Conservation (phyloP, 2,797 vertebrate genomes). For the Poeciliopsis turneri region DNA sequence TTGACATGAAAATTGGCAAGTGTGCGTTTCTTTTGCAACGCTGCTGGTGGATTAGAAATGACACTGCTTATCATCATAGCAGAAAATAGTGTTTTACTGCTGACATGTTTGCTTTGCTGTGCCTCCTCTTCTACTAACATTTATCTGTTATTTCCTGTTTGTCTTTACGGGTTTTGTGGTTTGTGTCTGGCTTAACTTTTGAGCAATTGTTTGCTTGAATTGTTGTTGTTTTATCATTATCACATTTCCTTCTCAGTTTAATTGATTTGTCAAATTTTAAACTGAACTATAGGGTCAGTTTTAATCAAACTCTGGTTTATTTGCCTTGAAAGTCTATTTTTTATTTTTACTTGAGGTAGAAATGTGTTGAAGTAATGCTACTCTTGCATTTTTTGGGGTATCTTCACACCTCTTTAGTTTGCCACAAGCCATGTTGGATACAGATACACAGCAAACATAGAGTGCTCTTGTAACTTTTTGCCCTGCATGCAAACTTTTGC, state of each 20-base stretch:
- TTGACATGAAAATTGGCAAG: conserved; percentile 5
- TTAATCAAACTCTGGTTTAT: too few species aligned
- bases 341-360: too few species aligned
- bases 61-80: conserved; percentile 19
- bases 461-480: not conserved
- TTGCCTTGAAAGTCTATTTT: too few species aligned
- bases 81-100: conserved; percentile 16
- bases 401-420: too few species aligned
- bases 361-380: too few species aligned
- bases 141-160: conserved; percentile 11
- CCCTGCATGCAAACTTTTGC: not conserved
- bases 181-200: not conserved
- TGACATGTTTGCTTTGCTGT: conserved; percentile 17
- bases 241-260: not conserved
- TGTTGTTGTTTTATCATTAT: not conserved
- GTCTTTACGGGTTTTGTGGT: conserved; percentile 1
- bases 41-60: conserved; percentile 19
- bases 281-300: not conserved
- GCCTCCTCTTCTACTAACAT: conserved; percentile 8
- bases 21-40: conserved; percentile 6
- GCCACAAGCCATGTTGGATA: too few species aligned
- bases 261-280: not conserved
- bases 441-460: not conserved
- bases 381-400: too few species aligned
- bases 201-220: not conserved